Base-by-base conservation (phyloP, 35 echinoderm and acorn worm species). In the Ophioderma brevispina region DNA sequence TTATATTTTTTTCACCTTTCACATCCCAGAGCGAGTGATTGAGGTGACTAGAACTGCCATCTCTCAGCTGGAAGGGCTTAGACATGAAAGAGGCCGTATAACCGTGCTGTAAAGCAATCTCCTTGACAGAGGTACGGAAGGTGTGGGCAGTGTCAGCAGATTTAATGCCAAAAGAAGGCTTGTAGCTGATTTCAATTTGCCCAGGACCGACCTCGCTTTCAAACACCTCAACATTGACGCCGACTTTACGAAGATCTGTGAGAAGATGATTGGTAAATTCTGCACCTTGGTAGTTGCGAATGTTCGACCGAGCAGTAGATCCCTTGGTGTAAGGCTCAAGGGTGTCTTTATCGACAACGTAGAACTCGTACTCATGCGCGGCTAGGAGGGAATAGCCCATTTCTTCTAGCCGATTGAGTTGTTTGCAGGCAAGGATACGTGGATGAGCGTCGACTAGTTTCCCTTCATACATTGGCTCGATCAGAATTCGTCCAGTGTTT, bases 1-100 rank as follows among this genome's bases (percentile, higher is more conserved):
- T 77, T 33, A 89, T 35, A 0, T 41, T 36, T 28, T 38, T 88
- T 28, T 92, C 87, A 30, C 87, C 81, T 31, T 56, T 55, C 1
- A 1, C 50, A 31, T 87, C 79, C 94, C 94, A 96, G 64, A 96
- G 77, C 28, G 94, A 96, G 31, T 96, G 90, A 36, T 52, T 52
- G 21, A 52, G n/a, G n/a, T 96, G 94, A 36, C 85, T 86, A 34
- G 89, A 91, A 5, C 76, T 75, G 1, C 94, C 94, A 56, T 40
- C 76, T 11, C 39, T 64, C 18, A 75, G 70, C 1, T 36, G 21
- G 31, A 55, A 96, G 32, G 90, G 94, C 86, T 79, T 89, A 10
- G 85, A 80, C 94, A 96, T 96, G 36, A 96, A 96, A 35, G 75
- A 81, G 14, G 94, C 94, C 21, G 89, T 82, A 43, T 87, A 89